phyloP scores from a whole-genome alignment of 92 coral and sea anemone genomes.

The Heteractis magnifica region DNA sequence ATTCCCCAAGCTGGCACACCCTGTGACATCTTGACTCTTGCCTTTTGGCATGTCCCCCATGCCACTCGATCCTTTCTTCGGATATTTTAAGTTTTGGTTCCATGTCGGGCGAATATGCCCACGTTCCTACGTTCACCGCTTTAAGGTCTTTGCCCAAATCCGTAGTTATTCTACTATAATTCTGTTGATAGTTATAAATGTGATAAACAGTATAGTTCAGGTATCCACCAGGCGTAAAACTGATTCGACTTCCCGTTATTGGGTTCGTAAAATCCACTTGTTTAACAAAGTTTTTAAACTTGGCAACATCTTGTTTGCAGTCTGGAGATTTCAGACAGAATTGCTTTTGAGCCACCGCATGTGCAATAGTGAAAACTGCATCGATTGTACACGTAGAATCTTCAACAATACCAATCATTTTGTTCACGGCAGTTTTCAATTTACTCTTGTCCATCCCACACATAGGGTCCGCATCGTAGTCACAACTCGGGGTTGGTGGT shows the following conservation, averaged over 20 bases:
- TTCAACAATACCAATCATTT: slow-evolving; percentile 56
- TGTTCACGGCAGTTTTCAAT: slow-evolving; percentile 43
- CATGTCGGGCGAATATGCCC: slow-evolving; percentile 47
- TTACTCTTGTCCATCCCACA: slow-evolving; percentile 47
- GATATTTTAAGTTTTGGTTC: slow-evolving; percentile 41
- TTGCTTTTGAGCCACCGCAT: slow-evolving; percentile 55
- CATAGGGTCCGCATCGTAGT: slow-evolving; percentile 50
- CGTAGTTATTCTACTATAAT: slow-evolving; percentile 41
- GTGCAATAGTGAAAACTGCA: slow-evolving; percentile 73
- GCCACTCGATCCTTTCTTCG: slow-evolving; percentile 64
- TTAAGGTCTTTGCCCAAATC: slow-evolving; percentile 47
- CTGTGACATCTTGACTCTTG: slow-evolving; percentile 77
- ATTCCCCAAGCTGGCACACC: slow-evolving; percentile 66
- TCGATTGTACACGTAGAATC: slow-evolving; percentile 80
- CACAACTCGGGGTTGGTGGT: slow-evolving; percentile 22
- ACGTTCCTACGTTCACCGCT: slow-evolving; percentile 58
- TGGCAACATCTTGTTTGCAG: slow-evolving; percentile 38
- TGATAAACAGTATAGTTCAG: slow-evolving; percentile 58
- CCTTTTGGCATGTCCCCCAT: slow-evolving; percentile 36
- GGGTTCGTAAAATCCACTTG: slow-evolving; percentile 65
- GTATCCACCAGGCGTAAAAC: slow-evolving; percentile 59
- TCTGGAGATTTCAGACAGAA: slow-evolving; percentile 43
- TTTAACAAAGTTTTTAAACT: slow-evolving; percentile 48
- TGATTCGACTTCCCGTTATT: slow-evolving; percentile 63
- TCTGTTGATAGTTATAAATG: slow-evolving; percentile 65